phyloP scores from a whole-genome alignment of 1,140 invertebrate species.

The Drosophila setifemur region DNA sequence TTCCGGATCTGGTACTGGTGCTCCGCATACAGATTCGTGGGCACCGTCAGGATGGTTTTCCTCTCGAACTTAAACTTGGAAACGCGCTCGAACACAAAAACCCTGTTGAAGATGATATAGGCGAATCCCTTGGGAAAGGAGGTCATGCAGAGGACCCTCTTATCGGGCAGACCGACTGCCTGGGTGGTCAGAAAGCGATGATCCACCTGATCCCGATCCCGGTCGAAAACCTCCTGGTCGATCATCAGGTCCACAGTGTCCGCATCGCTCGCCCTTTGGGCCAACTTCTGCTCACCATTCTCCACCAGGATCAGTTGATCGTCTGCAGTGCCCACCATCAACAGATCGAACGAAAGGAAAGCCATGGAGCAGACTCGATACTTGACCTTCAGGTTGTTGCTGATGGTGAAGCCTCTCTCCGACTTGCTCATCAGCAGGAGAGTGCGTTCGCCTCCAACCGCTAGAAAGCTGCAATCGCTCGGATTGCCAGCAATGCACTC shows the following conservation, averaged over 20 bases:
- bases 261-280: conserved; percentile 84
- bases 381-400: conserved; percentile 89
- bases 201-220: conserved; percentile 54
- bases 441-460: conserved; percentile 86
- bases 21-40: conserved; percentile 77
- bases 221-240: conserved; percentile 72
- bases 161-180: conserved; percentile 60
- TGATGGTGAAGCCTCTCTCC: conserved; percentile 88
- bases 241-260: conserved; percentile 82
- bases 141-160: conserved; percentile 83
- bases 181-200: conserved; percentile 45
- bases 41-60: conserved; percentile 84
- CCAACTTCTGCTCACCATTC: conserved; percentile 88
- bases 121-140: conserved; percentile 85
- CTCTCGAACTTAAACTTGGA: conserved; percentile 84
- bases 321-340: conserved; percentile 88
- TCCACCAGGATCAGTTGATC: conserved; percentile 89
- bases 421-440: conserved; percentile 88
- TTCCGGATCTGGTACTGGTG: conserved; percentile 83
- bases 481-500: conserved; percentile 85
- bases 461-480: conserved; percentile 87
- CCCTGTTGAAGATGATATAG: conserved; percentile 84
- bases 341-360: conserved; percentile 87
- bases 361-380: conserved; percentile 85
- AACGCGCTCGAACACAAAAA: conserved; percentile 85